Base-by-base conservation (phyloP, 2,888 invertebrate genomes). In the Netelia virgata region DNA sequence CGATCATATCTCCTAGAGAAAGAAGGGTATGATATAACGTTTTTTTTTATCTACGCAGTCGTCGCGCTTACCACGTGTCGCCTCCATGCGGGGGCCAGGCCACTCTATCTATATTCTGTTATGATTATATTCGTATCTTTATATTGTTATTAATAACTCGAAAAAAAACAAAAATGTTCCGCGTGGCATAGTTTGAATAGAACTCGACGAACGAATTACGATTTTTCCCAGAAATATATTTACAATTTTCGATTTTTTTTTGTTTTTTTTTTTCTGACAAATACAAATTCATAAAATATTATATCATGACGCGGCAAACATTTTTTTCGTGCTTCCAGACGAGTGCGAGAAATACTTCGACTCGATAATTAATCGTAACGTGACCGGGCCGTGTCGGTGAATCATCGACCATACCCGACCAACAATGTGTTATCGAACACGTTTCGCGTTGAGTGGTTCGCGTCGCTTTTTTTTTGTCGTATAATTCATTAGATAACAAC, bases 41-140 rank as follows among this genome's bases (percentile, higher is more conserved):
- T 70, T 81, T 81, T 72, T 70, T 81, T 75, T 5, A 55, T 55
- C 68, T 75, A 70, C 75, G 69, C 81, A 75, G 69, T 81, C 64
- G 36, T 28, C 16, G 11, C 43, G n/a, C 5, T 47, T 53, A 63
- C 0, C 55, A 59, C 59, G 28, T 59, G 23, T 20, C 20, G 2
- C 28, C 20, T 55, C 23, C 8, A 59, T 59, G 23, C 20, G 14
- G 28, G 3, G 2, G 8, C n/a, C n/a, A n/a, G n/a, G 8, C n/a
- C n/a, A 16, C 18, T 18, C n/a, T 16, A 55, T 55, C 1, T 55
- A 55, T 55, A 55, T 18, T 2, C 2, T 55, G 8, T 3, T 55
- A 16, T 3, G 55, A 16, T 55, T 55, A 18, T 10, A 59, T 59
- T 59, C 16, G 20, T 55, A 55, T n/a, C 50, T 50, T 50, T 47